Percentiles rank a stretch among this genome's conserved stretches.
Conservation (phyloP, 2,797 vertebrate genomes). For the Oophaga sylvatica region DNA sequence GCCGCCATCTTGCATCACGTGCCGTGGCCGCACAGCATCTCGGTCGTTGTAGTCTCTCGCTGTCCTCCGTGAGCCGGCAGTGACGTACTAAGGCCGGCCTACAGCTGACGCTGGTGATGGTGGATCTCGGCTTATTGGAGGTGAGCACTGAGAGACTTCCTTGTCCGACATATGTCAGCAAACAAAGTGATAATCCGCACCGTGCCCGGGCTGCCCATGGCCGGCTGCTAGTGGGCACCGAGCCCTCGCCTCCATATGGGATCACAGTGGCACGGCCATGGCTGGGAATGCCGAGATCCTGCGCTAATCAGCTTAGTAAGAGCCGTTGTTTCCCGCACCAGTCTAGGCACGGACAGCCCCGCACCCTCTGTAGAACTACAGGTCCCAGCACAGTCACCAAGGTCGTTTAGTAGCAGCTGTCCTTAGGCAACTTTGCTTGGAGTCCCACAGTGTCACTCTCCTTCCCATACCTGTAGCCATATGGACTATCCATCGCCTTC, state of each 20-base stretch:
- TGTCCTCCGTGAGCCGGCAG: constrained; percentile 4
- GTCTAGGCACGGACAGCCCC: background rate
- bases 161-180: background rate
- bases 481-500: background rate
- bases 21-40: background rate
- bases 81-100: constrained; percentile 9
- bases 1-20: constrained; percentile 59
- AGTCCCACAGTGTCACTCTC: background rate
- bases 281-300: background rate
- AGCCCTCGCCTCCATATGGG: background rate
- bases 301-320: background rate
- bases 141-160: constrained; percentile 28
- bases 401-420: background rate
- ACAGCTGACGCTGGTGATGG: constrained; percentile 5
- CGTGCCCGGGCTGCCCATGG: background rate
- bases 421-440: background rate
- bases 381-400: background rate
- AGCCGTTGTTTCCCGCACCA: background rate
- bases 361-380: background rate
- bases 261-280: background rate
- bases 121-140: constrained; percentile 15
- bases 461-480: background rate
- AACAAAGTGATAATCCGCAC: background rate
- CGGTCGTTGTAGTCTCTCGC: background rate
- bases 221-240: background rate